Conservation (phyloP, 2,113 vertebrate species). For the Triplophysa siluroides region DNA sequence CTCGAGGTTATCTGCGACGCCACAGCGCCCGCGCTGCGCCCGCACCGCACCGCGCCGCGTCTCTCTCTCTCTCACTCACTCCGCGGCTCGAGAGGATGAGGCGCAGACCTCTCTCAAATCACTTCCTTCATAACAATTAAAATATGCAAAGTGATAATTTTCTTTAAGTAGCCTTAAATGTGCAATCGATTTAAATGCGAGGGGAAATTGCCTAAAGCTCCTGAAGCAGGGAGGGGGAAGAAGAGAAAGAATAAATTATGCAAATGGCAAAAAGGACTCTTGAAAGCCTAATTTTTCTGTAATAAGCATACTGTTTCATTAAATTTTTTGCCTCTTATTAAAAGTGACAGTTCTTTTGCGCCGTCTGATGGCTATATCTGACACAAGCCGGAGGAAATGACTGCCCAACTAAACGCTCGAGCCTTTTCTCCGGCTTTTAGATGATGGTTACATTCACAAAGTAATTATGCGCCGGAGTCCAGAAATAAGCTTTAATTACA, state of each 20-base stretch:
- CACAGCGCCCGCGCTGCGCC: constrained; percentile 90
- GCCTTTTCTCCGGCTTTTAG: constrained; percentile 98
- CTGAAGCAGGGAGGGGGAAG: constrained; percentile 69
- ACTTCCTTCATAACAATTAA: constrained; percentile 99
- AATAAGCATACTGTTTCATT: constrained; percentile 99
- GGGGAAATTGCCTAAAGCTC: constrained; percentile 99
- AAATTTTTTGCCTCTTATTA: constrained; percentile 99
- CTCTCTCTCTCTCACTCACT: constrained; percentile 74
- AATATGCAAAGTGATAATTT: constrained; percentile 99
- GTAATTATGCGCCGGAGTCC: constrained; percentile 99
- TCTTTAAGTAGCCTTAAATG: constrained; percentile 99
- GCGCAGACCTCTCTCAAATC: constrained; percentile 98
- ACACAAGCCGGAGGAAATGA: constrained; percentile 94
- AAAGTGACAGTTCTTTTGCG: constrained; percentile 99
- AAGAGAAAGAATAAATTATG: constrained; percentile 98
- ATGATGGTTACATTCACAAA: constrained; percentile 99
- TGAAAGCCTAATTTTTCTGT: constrained; percentile 99
- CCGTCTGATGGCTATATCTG: constrained; percentile 99
- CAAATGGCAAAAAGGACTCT: constrained; percentile 99
- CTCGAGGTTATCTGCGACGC: constrained; percentile 96
- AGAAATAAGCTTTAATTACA: constrained; percentile 99
- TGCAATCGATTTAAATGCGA: constrained; percentile 99
- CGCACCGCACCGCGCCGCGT: constrained; percentile 75
- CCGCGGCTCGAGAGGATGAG: constrained; percentile 95
- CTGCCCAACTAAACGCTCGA: constrained; percentile 96